phyloP scores from a whole-genome alignment of 2,113 vertebrate species.

The Coreoperca whiteheadi region DNA sequence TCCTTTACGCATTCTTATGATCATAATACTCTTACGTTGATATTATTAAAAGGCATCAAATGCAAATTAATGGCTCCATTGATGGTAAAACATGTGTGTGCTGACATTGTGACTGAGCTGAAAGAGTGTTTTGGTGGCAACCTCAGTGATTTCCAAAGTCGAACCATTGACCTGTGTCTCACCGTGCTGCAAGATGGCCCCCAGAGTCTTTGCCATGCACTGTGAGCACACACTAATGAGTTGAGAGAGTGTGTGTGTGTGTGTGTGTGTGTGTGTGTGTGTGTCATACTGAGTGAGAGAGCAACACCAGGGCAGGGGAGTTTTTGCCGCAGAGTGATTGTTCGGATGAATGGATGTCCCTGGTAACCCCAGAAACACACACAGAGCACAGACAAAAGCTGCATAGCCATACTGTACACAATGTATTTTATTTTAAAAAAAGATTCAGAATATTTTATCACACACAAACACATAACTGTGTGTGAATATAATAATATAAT shows the following conservation, averaged over 20 bases:
- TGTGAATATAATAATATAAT: too few species aligned
- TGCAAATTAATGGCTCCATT: neutral
- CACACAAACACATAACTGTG: neutral
- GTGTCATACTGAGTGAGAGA: constrained; percentile 2
- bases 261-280: constrained; percentile 36
- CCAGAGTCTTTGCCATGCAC: constrained; percentile 43
- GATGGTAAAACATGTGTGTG: neutral
- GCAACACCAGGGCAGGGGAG: neutral
- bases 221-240: constrained; percentile 66
- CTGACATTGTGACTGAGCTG: neutral
- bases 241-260: constrained; percentile 30
- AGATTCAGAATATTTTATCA: constrained; percentile 10
- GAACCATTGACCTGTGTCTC: constrained; percentile 62
- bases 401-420: neutral
- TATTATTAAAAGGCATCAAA: neutral
- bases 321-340: constrained; percentile 64
- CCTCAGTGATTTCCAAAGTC: constrained; percentile 59
- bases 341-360: constrained; percentile 50
- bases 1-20: neutral
- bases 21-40: neutral
- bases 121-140: neutral
- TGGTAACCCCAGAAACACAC: constrained; percentile 14
- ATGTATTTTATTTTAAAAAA: neutral
- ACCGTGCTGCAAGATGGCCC: constrained; percentile 52
- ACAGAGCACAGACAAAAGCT: neutral